Percentiles rank a stretch among this genome's conserved stretches.
These are phyloP conservation scores for Pollimyrus isidori DNA, from an alignment of 2,113 vertebrate species.

Conservation along the genomic window DNA sequence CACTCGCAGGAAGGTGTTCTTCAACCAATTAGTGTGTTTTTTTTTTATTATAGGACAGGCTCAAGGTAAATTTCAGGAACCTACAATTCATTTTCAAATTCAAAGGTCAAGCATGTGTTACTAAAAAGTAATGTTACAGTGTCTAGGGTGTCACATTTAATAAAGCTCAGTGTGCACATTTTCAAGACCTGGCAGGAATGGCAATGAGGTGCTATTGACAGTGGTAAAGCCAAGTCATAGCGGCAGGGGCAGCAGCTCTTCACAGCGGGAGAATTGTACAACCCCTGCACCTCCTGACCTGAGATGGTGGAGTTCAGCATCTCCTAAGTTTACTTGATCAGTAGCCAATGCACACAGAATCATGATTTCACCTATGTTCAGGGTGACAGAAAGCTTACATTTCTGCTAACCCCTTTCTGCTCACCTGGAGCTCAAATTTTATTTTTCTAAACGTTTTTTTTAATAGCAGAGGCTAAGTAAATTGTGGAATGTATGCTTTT, in stretches of 20 bases:
- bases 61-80: neutral
- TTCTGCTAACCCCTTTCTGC: neutral
- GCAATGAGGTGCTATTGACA: neutral
- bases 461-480: neutral
- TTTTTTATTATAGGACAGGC: neutral
- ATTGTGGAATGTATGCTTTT: neutral
- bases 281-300: neutral
- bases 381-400: neutral
- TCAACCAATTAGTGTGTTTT: neutral
- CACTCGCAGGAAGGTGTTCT: neutral
- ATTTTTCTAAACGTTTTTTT: neutral
- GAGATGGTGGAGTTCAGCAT: neutral
- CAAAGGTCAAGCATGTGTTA: neutral
- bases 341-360: neutral
- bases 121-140: slow-evolving; percentile 1
- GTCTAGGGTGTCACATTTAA: neutral
- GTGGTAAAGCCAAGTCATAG: neutral
- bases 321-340: neutral
- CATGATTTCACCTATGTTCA: neutral
- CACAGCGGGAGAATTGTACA: neutral
- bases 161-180: neutral
- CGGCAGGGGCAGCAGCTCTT: neutral
- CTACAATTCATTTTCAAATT: neutral
- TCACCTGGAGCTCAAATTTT: neutral
- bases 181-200: neutral